A percentile compares a stretch with the other conserved stretches of the same genome.
phyloP scores from a whole-genome alignment of 2,797 vertebrate species.

The Pagetopsis macropterus region DNA sequence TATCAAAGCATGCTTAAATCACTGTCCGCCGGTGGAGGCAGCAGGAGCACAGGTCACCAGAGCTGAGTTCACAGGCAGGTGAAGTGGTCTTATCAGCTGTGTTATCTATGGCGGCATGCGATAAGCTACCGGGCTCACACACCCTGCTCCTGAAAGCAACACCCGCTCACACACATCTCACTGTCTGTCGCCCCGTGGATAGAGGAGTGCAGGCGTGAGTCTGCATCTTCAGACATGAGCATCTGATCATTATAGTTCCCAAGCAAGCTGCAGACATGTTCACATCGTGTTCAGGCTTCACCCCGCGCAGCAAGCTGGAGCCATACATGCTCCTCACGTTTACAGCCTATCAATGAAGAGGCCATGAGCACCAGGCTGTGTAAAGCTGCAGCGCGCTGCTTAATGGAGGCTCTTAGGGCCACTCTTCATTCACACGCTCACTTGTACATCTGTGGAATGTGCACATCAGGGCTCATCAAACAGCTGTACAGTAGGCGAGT shows the following conservation, averaged over 20 bases:
- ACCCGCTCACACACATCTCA: too few species aligned
- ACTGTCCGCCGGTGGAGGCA: slow-evolving; percentile 27
- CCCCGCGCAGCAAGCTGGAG: slow-evolving; percentile 47
- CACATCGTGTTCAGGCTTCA: background rate
- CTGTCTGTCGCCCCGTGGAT: too few species aligned
- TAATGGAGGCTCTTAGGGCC: slow-evolving; percentile 71
- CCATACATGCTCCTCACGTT: slow-evolving; percentile 75
- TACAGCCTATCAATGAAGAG: slow-evolving; percentile 79
- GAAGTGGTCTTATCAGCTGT: slow-evolving; percentile 53
- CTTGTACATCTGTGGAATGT: slow-evolving; percentile 55
- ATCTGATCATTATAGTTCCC: too few species aligned
- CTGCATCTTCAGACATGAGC: too few species aligned
- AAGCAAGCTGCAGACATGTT: too few species aligned
- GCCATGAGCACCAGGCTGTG: slow-evolving; percentile 73
- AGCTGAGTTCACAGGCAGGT: slow-evolving; percentile 72
- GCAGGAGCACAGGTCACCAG: slow-evolving; percentile 57
- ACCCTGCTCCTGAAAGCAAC: slow-evolving; percentile 42
- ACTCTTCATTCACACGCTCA: slow-evolving; percentile 41
- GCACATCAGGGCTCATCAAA: slow-evolving; percentile 37
- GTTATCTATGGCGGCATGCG: slow-evolving; percentile 40
- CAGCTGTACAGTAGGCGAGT: slow-evolving; percentile 15
- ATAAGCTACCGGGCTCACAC: slow-evolving; percentile 41
- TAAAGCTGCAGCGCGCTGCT: slow-evolving; percentile 57
- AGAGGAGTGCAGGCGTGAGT: too few species aligned
- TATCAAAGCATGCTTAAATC: slow-evolving; percentile 47